phyloP scores from a whole-genome alignment of 2,888 invertebrate species.

The Pilophorus perplexus region DNA sequence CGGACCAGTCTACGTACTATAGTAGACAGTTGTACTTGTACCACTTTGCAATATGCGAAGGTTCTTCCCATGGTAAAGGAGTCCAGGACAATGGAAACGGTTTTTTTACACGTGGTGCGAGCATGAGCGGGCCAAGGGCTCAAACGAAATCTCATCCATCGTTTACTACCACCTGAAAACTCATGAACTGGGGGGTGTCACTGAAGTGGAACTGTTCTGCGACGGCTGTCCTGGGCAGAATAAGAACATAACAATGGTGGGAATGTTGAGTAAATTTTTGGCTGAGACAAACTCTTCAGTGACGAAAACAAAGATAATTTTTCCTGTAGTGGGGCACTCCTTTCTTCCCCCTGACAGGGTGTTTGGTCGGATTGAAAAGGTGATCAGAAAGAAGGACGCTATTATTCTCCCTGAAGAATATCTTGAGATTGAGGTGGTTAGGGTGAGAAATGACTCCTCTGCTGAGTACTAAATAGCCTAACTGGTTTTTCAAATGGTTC shows the following conservation, averaged over 20 bases:
- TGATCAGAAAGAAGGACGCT: background rate
- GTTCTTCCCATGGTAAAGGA: background rate
- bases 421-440: no score
- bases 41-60: background rate
- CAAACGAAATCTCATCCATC: constrained; percentile 8
- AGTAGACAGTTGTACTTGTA: background rate
- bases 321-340: constrained; percentile 37
- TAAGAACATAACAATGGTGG: constrained; percentile 44
- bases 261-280: constrained; percentile 39
- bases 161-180: constrained; percentile 30
- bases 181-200: constrained; percentile 14
- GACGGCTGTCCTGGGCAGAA: constrained; percentile 47
- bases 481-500: no score
- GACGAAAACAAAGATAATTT: constrained; percentile 13
- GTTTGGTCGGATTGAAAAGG: background rate
- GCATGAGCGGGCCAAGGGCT: background rate
- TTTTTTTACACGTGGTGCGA: constrained; percentile 12
- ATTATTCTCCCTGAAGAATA: constrained; percentile 4
- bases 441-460: no score
- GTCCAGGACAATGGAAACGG: background rate
- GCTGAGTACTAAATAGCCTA: no score
- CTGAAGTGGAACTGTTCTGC: constrained; percentile 42
- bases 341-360: constrained; percentile 20
- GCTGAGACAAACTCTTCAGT: constrained; percentile 6
- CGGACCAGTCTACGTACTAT: constrained; percentile 2